These are phyloP conservation scores for Drosophila vallismaia DNA, from an alignment of 2,888 invertebrate genomes.

Conservation along the genomic window DNA sequence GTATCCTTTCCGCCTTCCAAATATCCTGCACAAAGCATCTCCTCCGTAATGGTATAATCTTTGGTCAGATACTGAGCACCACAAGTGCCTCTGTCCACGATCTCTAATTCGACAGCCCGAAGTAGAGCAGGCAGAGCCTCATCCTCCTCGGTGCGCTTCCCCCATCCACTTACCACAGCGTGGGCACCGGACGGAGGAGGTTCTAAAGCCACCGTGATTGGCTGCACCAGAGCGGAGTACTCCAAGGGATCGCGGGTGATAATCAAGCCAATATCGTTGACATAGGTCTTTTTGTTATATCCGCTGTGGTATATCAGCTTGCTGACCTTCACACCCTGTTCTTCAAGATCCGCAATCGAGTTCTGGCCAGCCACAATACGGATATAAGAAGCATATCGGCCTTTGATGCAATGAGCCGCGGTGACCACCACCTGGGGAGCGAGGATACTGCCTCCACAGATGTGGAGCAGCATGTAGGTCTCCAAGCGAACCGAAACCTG, in stretches of 20 bases:
- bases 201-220: constrained; percentile 80
- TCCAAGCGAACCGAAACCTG: constrained; percentile 73
- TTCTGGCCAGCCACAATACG: constrained; percentile 72
- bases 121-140: constrained; percentile 68
- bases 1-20: constrained; percentile 74
- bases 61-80: constrained; percentile 82
- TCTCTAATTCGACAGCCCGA: constrained; percentile 85
- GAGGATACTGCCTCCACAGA: constrained; percentile 74
- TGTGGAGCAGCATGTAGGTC: constrained; percentile 67
- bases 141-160: constrained; percentile 69
- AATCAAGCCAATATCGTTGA: constrained; percentile 86
- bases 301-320: constrained; percentile 67
- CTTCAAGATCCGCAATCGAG: constrained; percentile 64
- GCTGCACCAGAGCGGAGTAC: constrained; percentile 82
- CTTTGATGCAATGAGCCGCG: constrained; percentile 75
- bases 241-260: constrained; percentile 84
- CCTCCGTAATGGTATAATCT: constrained; percentile 67
- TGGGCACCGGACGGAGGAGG: constrained; percentile 55
- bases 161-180: constrained; percentile 81
- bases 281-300: constrained; percentile 82
- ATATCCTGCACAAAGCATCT: constrained; percentile 80
- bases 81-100: constrained; percentile 84
- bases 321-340: constrained; percentile 63
- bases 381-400: constrained; percentile 70
- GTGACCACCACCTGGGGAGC: constrained; percentile 65